These are phyloP conservation scores for Malurus elegans DNA, from an alignment of 2,113 vertebrate species.

Conservation along the genomic window DNA sequence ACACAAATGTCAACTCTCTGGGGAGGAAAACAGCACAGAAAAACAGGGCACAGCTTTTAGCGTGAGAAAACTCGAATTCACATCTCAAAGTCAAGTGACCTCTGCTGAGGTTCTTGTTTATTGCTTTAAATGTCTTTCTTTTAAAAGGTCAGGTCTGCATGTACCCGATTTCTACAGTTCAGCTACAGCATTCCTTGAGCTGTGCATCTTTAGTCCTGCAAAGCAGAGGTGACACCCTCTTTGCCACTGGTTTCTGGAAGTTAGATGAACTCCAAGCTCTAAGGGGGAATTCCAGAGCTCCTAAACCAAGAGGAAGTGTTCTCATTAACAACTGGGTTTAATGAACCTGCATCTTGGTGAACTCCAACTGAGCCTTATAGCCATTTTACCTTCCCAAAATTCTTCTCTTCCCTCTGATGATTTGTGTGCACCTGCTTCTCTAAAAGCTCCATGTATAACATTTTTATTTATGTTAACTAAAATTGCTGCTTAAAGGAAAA, in stretches of 20 bases:
- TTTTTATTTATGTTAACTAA: conserved; percentile 31
- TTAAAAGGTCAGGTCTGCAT: background rate
- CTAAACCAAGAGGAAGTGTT: conserved; percentile 9
- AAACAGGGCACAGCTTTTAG: background rate
- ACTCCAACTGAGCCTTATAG: background rate
- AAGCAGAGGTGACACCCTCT: background rate
- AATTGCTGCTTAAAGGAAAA: conserved; percentile 13
- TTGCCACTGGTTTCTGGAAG: background rate
- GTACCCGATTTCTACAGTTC: background rate
- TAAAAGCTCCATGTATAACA: conserved; percentile 36
- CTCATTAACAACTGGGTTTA: background rate
- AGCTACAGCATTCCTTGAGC: background rate
- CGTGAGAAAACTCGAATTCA: background rate
- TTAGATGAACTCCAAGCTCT: background rate
- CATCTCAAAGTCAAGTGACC: background rate
- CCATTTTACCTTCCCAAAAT: conserved; percentile 5
- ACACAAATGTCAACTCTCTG: background rate
- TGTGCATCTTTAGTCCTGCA: background rate
- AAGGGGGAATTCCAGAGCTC: background rate
- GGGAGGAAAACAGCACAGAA: background rate
- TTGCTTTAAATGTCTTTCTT: background rate
- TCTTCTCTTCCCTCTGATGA: background rate
- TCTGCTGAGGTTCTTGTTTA: background rate
- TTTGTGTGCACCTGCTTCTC: background rate
- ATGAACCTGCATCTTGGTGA: background rate